Evolutionary conservation across 2,797 vertebrate species (phyloP).

Genomic region (Aulostomus chinensis): DNA sequence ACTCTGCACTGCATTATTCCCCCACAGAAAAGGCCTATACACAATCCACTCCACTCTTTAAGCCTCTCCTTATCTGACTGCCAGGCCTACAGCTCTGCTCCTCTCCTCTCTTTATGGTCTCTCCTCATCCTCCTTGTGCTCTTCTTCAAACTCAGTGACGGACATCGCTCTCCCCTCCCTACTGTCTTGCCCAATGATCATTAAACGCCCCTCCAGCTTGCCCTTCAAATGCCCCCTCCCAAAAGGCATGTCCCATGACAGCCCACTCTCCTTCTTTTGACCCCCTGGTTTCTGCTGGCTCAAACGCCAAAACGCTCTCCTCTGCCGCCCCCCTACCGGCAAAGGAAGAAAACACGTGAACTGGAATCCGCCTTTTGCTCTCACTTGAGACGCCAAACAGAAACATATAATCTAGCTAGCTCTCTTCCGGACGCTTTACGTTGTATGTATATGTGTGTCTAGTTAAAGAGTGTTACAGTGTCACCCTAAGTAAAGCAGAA

Average conservation of each 20-base stretch:
- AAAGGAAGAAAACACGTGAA: too few relatives aligned
- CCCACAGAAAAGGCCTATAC: conserved; percentile 61
- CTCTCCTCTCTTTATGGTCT: conserved; percentile 31
- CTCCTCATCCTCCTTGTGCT: conserved; percentile 6
- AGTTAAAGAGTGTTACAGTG: too few relatives aligned
- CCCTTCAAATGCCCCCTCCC: conserved; percentile 42
- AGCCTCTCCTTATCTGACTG: conserved; percentile 69
- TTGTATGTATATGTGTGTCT: too few relatives aligned
- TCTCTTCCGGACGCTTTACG: too few relatives aligned
- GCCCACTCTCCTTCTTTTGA: conserved; percentile 20
- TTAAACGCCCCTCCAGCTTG: conserved; percentile 36
- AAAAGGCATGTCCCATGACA: conserved; percentile 19
- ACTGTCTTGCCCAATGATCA: too few relatives aligned
- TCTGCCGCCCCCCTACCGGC: too few relatives aligned
- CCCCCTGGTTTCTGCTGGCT: conserved; percentile 61
- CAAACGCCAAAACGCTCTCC: conserved; percentile 48
- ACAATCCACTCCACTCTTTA: conserved; percentile 70
- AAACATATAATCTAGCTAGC: too few relatives aligned
- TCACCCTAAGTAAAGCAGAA: too few relatives aligned
- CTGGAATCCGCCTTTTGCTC: too few relatives aligned
- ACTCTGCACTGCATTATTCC: conserved; percentile 54
- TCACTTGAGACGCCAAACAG: too few relatives aligned
- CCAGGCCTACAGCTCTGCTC: conserved; percentile 65
- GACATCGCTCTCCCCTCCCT: conserved; percentile 32
- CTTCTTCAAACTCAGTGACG: conserved; percentile 36